Conservation (phyloP, 1,140 invertebrate genomes). For the Lanistes nyassanus region DNA sequence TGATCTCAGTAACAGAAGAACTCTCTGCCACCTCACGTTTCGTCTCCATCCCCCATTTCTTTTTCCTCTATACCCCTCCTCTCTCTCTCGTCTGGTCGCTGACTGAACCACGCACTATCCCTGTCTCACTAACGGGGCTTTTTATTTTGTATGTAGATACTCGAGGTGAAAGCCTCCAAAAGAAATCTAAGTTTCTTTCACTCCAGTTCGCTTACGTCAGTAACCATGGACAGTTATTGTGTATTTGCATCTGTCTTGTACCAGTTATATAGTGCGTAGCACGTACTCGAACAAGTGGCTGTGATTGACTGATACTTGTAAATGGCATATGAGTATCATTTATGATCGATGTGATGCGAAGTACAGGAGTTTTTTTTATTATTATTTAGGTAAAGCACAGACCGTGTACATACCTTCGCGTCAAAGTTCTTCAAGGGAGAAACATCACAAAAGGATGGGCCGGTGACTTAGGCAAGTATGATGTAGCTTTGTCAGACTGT, state of each 20-base stretch:
- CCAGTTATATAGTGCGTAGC: too few relatives aligned
- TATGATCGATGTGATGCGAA: too few relatives aligned
- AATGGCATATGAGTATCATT: too few relatives aligned
- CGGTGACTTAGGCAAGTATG: conserved; percentile 45
- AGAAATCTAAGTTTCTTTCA: neutral
- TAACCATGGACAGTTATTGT: neutral
- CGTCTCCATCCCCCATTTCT: neutral
- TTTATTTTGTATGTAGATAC: neutral
- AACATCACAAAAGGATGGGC: conserved; percentile 54
- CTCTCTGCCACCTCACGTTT: neutral
- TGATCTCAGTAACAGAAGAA: neutral
- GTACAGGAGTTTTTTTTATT: neutral
- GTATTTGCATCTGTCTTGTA: neutral
- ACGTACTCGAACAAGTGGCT: too few relatives aligned
- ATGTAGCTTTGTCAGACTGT: too few relatives aligned
- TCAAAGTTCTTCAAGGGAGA: conserved; percentile 40
- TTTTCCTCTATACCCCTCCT: neutral
- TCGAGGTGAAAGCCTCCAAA: neutral
- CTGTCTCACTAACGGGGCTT: neutral
- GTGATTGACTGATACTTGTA: too few relatives aligned
- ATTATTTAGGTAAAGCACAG: conserved; percentile 43
- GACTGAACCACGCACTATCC: neutral
- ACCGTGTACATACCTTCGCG: conserved; percentile 43
- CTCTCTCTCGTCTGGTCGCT: neutral
- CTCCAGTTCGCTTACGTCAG: neutral